Evolutionary conservation across 2,113 vertebrate species (phyloP).

Genomic region (Amblyopsis rosae): DNA sequence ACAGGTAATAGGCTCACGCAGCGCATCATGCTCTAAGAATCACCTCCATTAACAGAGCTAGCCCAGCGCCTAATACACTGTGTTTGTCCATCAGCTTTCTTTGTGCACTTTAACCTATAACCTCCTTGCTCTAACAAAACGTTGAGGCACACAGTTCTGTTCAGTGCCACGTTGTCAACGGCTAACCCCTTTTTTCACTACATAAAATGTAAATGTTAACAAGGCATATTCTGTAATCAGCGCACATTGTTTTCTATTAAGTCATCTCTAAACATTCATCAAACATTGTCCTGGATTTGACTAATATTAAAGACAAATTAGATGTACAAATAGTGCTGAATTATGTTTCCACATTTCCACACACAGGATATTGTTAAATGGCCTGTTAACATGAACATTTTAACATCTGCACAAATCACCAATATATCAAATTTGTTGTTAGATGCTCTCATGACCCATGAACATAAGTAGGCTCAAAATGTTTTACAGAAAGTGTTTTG

Average conservation of each 20-base stretch:
- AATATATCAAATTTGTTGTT: not conserved
- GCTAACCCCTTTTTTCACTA: not conserved
- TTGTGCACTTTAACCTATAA: no score
- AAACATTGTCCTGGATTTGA: no score
- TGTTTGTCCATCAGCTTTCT: no score
- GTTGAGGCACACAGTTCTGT: constrained; percentile 9
- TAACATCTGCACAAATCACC: not conserved
- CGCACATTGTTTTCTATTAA: no score
- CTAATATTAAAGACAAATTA: no score
- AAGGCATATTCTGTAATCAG: constrained; percentile 12
- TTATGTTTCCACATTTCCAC: not conserved
- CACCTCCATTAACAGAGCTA: no score
- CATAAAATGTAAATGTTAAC: constrained; percentile 25
- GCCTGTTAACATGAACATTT: not conserved
- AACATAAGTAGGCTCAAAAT: not conserved
- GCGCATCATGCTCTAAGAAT: no score
- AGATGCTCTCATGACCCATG: not conserved
- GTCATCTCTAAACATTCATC: no score
- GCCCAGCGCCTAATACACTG: no score
- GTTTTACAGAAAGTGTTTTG: not conserved
- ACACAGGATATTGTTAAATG: not conserved
- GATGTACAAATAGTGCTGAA: not conserved
- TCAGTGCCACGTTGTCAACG: constrained; percentile 7
- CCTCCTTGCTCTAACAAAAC: not conserved
- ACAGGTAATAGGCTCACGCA: not conserved